Evolutionary conservation across 2,888 invertebrate species (phyloP).

Genomic region (Pachycephus smyrnensis): DNA sequence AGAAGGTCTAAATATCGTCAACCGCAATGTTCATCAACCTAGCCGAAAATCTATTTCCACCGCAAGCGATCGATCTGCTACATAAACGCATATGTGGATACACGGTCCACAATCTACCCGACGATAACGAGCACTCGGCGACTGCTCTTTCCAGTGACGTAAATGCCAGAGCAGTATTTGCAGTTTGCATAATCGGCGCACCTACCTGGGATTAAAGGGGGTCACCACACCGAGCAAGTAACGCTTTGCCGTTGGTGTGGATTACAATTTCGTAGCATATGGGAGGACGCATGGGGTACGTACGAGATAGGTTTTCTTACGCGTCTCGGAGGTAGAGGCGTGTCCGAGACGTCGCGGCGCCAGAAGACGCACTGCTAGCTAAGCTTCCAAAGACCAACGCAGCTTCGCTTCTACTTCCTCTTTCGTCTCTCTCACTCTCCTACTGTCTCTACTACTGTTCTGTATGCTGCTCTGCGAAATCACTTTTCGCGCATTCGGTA

Average conservation of each 20-base stretch:
- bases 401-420: conserved; percentile 17
- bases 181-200: conserved; percentile 10
- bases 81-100: background rate
- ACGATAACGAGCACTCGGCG: conserved; percentile 11
- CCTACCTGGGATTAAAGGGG: conserved; percentile 25
- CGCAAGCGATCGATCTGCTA: background rate
- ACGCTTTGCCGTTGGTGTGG: conserved; percentile 47
- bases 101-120: background rate
- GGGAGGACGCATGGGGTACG: conserved; percentile 35
- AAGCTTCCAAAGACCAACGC: conserved; percentile 34
- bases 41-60: background rate
- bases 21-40: background rate
- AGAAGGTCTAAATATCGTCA: background rate
- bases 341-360: conserved; percentile 58
- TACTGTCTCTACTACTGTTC: conserved; percentile 18
- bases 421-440: conserved; percentile 26
- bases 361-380: conserved; percentile 57
- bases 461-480: background rate
- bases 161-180: background rate
- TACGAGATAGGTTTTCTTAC: conserved; percentile 40
- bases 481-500: background rate
- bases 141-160: conserved; percentile 18
- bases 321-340: conserved; percentile 40
- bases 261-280: conserved; percentile 59
- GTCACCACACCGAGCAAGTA: conserved; percentile 38